A percentile compares a stretch with the other conserved stretches of the same genome.
Evolutionary conservation across 2,888 invertebrate species (phyloP).

Genomic region (Actias luna): DNA sequence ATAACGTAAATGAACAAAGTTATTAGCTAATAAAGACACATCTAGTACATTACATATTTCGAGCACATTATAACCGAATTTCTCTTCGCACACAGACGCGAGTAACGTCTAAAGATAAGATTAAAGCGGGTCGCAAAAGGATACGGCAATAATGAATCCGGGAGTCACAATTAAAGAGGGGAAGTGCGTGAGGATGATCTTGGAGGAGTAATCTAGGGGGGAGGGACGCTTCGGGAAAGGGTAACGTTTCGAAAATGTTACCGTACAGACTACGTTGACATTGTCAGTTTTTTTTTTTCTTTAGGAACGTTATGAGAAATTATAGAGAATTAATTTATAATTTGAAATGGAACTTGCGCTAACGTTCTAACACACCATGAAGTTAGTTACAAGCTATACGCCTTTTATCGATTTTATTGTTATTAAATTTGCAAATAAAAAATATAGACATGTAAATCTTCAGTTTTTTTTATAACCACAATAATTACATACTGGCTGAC

Average conservation of each 20-base stretch:
- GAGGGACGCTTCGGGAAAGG: constrained; percentile 32
- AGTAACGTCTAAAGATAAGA: constrained; percentile 67
- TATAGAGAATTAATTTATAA: too few species aligned
- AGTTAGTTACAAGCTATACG: too few species aligned
- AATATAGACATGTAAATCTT: too few species aligned
- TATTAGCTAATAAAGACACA: background rate
- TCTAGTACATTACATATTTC: background rate
- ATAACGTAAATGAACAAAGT: background rate
- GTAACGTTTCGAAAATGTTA: constrained; percentile 33
- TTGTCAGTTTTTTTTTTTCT: too few species aligned
- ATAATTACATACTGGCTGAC: too few species aligned
- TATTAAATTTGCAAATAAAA: too few species aligned
- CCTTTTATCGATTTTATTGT: too few species aligned
- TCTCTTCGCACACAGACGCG: constrained; percentile 24
- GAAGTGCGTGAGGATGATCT: constrained; percentile 77
- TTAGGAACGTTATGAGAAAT: too few species aligned
- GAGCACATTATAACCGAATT: background rate
- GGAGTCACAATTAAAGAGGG: constrained; percentile 78
- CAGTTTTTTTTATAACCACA: too few species aligned
- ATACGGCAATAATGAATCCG: constrained; percentile 77
- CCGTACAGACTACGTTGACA: constrained; percentile 29
- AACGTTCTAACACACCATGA: too few species aligned
- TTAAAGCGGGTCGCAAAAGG: constrained; percentile 67
- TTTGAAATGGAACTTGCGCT: too few species aligned
- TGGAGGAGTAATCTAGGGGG: constrained; percentile 66